These are phyloP conservation scores for Microcebus tavaratra DNA, from an alignment of 2,113 vertebrate species.

Conservation along the genomic window DNA sequence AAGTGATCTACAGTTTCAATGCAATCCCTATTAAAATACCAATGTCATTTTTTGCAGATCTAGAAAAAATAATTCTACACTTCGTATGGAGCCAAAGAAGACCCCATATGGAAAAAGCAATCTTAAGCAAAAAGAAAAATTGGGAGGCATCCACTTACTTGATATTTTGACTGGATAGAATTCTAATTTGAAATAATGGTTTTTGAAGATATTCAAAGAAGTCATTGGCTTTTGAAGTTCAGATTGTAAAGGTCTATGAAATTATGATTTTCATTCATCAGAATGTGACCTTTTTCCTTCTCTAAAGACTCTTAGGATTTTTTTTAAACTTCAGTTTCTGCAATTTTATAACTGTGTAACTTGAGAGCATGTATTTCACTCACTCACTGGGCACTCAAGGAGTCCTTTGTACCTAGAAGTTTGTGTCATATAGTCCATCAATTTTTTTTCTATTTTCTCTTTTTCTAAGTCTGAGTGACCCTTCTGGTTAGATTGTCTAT, in stretches of 20 bases:
- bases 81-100: too few relatives aligned
- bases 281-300: neutral
- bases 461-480: neutral
- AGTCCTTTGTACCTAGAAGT: neutral
- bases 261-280: neutral
- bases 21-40: too few relatives aligned
- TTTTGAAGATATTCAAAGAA: neutral
- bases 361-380: neutral
- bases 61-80: too few relatives aligned
- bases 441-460: neutral
- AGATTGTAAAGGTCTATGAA: neutral
- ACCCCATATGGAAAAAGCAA: too few relatives aligned
- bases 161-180: neutral
- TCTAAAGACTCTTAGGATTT: neutral
- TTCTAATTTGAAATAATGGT: neutral
- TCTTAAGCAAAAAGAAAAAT: too few relatives aligned
- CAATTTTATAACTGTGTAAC: neutral
- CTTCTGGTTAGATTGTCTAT: neutral
- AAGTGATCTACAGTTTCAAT: too few relatives aligned
- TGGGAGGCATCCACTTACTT: neutral
- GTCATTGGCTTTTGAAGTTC: neutral
- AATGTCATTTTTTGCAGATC: too few relatives aligned
- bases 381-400: too few relatives aligned
- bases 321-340: neutral
- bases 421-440: neutral